phyloP scores from a whole-genome alignment of 1,140 invertebrate species.

The Drosophila varians region DNA sequence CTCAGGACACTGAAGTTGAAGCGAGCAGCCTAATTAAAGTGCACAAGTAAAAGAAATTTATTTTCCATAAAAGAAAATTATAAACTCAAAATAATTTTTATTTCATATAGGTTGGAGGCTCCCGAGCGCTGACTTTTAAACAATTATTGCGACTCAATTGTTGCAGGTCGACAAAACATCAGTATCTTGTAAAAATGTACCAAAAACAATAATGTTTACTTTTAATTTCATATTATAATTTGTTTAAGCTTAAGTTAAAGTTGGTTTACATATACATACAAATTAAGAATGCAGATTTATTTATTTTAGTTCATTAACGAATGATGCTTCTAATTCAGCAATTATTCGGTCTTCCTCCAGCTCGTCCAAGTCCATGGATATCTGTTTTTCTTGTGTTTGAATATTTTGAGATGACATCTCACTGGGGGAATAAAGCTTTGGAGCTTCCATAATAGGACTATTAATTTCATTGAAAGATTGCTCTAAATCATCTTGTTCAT shows the following conservation, averaged over 20 bases:
- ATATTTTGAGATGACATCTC: not conserved
- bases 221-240: not conserved
- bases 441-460: not conserved
- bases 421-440: too few relatives aligned
- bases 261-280: not conserved
- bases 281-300: too few relatives aligned
- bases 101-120: constrained; percentile 38
- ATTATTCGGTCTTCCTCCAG: constrained; percentile 39
- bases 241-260: not conserved
- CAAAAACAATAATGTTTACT: not conserved
- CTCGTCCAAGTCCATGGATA: not conserved
- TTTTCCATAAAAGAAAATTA: not conserved
- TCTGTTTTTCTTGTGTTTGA: not conserved
- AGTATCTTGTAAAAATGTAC: not conserved
- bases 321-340: constrained; percentile 49
- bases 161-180: constrained; percentile 30
- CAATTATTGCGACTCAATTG: not conserved
- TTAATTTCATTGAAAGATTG: not conserved
- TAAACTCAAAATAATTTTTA: too few relatives aligned
- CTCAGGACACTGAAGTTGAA: constrained; percentile 87
- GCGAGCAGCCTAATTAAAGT: constrained; percentile 85
- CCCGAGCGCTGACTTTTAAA: constrained; percentile 37
- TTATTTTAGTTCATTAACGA: constrained; percentile 56
- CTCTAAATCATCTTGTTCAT: not conserved
- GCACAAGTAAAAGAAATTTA: constrained; percentile 79